Evolutionary conservation across 2,113 vertebrate species (phyloP).

Genomic region (Nanorana parkeri): DNA sequence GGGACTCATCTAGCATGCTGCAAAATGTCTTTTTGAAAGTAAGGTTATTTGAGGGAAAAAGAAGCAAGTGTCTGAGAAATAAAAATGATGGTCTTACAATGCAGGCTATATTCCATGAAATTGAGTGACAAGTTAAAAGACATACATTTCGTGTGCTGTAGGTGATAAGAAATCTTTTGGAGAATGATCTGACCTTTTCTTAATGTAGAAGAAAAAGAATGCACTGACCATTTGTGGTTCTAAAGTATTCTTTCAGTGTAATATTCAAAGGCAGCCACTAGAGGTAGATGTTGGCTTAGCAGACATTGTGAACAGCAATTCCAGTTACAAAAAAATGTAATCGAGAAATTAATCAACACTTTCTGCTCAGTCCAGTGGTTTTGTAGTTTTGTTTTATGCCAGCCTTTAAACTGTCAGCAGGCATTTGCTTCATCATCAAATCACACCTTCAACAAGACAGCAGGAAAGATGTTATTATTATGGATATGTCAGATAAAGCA

Average conservation of each 20-base stretch:
- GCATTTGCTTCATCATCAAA: slow-evolving; percentile 37
- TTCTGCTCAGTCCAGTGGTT: slow-evolving; percentile 24
- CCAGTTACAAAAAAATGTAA: not conserved
- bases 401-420: slow-evolving; percentile 35
- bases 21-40: too few relatives aligned
- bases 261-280: not conserved
- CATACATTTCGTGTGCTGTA: too few relatives aligned
- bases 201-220: too few relatives aligned
- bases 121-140: too few relatives aligned
- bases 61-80: too few relatives aligned
- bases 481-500: slow-evolving; percentile 9
- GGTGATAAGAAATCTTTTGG: too few relatives aligned
- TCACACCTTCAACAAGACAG: slow-evolving; percentile 19
- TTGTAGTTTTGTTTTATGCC: slow-evolving; percentile 35
- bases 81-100: too few relatives aligned
- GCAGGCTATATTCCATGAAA: too few relatives aligned
- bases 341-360: slow-evolving; percentile 3
- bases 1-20: too few relatives aligned
- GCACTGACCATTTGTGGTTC: too few relatives aligned
- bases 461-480: slow-evolving; percentile 15
- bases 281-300: slow-evolving; percentile 27
- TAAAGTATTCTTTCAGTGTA: not conserved
- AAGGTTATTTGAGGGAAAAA: too few relatives aligned
- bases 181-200: too few relatives aligned
- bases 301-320: not conserved